Evolutionary conservation across 2,797 vertebrate species (phyloP).

Genomic region (Jordanella pulchra): DNA sequence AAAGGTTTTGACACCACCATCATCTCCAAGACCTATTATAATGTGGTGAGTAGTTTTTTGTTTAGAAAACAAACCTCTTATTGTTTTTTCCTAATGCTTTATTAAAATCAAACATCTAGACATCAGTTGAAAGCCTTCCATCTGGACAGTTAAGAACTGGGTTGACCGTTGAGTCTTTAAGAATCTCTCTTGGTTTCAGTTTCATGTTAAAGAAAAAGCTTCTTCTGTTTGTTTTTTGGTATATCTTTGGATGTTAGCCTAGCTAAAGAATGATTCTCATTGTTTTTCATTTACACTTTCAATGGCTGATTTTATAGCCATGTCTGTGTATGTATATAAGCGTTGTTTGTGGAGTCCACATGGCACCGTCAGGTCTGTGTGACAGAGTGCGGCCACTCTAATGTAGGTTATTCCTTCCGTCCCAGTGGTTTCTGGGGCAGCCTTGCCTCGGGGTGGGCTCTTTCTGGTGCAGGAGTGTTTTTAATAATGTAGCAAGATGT

Average conservation of each 20-base stretch:
- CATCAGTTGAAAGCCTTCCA: background rate
- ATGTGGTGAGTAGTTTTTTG: constrained; percentile 86
- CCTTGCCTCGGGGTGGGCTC: constrained; percentile 42
- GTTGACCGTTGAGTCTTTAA: background rate
- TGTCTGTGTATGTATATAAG: constrained; percentile 10
- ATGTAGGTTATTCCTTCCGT: constrained; percentile 77
- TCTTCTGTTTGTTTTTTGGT: background rate
- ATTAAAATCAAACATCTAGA: background rate
- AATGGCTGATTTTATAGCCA: constrained; percentile 15
- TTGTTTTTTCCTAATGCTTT: background rate
- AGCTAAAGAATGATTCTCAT: constrained; percentile 24
- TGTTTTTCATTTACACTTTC: constrained; percentile 12
- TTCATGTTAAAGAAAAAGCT: background rate
- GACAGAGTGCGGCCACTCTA: constrained; percentile 34
- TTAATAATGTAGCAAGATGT: constrained; percentile 69
- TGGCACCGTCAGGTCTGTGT: constrained; percentile 10
- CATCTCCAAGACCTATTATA: constrained; percentile 97
- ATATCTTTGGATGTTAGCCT: background rate
- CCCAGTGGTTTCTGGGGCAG: constrained; percentile 72
- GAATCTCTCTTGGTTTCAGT: background rate
- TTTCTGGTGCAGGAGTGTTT: constrained; percentile 38
- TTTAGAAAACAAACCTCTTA: background rate
- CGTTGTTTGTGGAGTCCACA: constrained; percentile 13
- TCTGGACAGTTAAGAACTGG: background rate
- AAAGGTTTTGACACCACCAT: constrained; percentile 92